Base-by-base conservation (phyloP, 1,140 invertebrate species). In the Chymomyza costata region DNA sequence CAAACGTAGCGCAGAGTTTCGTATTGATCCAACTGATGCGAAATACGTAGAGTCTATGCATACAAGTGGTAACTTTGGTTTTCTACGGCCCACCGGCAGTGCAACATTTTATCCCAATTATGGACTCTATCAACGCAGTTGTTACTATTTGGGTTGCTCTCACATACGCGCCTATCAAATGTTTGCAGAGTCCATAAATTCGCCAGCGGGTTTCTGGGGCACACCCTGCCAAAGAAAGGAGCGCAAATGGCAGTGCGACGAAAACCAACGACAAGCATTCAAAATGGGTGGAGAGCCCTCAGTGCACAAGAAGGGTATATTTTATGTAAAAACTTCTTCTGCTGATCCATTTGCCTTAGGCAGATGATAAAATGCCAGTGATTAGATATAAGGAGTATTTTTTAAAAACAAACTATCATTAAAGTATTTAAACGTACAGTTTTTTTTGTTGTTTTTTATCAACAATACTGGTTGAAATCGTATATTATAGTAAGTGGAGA, bases 71-170 rank as follows among this genome's bases (percentile, higher is more conserved):
- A 74, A 71, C 87, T 86, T 85, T 88, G 87, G 66, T 87, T 86
- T 74, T 84, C 64, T 66, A 0, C 45, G 61, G 1, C 73, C 89
- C 0, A 85, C 91, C 1, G 91, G 92, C n/a, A 88, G 89, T 40
- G 88, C 88, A 0, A 92, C 93, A 65, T 93, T 93, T 80, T 93
- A 90, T 70, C 91, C 91, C 0, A 93, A 93, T 73, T 91, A 90
- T 11, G 92, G 92, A 5, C 31, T 71, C 11, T 68, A 66, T 53
- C 83, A 85, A 31, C 39, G 60, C 14, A 76, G 61, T 6, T 85
- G 76, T 31, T 83, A 78, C 69, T 84, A 48, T 43, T 86, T 89
- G 57, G 87, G 88, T 8, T 90, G 89, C 52, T 89, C 89, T 25
- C 89, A 90, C 48, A 87, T 87, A 44, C 83, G 89, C 19, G 86